Evolutionary conservation across 2,113 vertebrate genomes (phyloP).

Genomic region (Orientallactaga bullata): DNA sequence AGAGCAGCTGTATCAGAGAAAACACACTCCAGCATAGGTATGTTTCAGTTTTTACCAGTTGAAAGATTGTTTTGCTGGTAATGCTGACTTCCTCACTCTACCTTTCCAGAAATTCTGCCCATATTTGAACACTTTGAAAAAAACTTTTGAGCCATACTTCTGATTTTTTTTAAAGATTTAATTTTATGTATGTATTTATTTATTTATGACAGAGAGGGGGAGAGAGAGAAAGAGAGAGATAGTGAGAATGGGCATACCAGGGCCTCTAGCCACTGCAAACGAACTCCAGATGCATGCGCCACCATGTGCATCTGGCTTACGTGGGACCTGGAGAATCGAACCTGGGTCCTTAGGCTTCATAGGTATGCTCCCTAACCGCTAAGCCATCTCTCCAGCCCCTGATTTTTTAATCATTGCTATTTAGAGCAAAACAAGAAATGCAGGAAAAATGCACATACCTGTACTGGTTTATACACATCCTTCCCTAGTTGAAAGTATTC

Average conservation of each 20-base stretch:
- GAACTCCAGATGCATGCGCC: no score
- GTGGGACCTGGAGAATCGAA: no score
- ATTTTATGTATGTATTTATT: no score
- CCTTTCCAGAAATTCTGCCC: constrained; percentile 18
- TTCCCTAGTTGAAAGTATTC: constrained; percentile 3
- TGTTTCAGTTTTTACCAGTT: constrained; percentile 19
- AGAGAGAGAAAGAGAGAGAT: no score
- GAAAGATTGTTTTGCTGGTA: neutral
- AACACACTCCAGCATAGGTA: neutral
- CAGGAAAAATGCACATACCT: neutral
- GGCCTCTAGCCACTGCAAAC: no score
- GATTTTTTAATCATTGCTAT: neutral
- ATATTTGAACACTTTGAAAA: constrained; percentile 10
- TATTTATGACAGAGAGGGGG: no score
- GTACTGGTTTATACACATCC: neutral
- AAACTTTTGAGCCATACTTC: neutral
- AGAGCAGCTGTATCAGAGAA: no score
- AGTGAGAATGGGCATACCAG: no score
- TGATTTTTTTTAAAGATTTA: neutral
- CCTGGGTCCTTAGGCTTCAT: no score
- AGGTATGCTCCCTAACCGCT: no score
- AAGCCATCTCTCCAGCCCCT: no score
- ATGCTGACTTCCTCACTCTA: neutral
- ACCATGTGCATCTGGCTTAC: no score
- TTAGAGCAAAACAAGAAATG: constrained; percentile 33